Percentiles rank a stretch among this genome's conserved stretches.
Evolutionary conservation across 2,797 vertebrate species (phyloP).

Genomic region (Tapera naevia): DNA sequence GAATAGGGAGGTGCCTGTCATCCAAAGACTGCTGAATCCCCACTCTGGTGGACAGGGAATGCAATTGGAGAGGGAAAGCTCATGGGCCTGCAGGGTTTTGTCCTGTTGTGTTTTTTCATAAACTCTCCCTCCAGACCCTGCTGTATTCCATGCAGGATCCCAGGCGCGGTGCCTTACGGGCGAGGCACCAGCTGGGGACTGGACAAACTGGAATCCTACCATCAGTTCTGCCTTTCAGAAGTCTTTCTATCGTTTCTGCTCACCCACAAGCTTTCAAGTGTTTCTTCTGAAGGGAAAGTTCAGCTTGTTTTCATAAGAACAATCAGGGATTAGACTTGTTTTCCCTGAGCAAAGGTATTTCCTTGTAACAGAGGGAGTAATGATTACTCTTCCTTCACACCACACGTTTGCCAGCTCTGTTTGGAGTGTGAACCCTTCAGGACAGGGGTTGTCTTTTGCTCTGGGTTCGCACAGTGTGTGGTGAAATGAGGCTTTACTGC

Average conservation of each 20-base stretch:
- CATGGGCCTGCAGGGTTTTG: neutral
- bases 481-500: neutral
- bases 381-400: neutral
- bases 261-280: neutral
- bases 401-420: neutral
- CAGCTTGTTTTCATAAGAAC: neutral
- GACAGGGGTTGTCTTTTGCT: neutral
- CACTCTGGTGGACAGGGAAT: too few relatives aligned
- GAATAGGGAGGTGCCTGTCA: neutral
- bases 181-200: neutral
- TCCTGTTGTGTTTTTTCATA: neutral
- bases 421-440: neutral
- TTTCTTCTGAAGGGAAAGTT: neutral
- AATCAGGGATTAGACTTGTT: neutral
- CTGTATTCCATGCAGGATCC: neutral
- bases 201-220: neutral
- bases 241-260: neutral
- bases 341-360: neutral
- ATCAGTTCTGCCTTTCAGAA: neutral
- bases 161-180: neutral
- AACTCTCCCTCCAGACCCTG: neutral
- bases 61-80: neutral
- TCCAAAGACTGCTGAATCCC: neutral
- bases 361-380: neutral
- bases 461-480: neutral